phyloP scores from a whole-genome alignment of 2,113 vertebrate genomes.

The Festucalex cinctus region DNA sequence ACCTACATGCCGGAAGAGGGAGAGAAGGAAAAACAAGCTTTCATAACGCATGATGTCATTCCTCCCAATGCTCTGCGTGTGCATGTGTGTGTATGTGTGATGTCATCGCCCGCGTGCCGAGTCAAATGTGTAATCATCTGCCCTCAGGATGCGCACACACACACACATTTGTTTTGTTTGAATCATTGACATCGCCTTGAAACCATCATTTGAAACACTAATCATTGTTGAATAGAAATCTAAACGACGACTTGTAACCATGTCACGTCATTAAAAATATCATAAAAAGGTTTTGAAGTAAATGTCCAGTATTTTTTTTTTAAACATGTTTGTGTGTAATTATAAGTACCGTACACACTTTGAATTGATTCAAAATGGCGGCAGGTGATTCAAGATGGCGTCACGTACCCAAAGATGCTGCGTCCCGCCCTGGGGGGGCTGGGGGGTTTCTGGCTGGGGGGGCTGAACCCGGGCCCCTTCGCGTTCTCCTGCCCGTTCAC shows the following conservation, averaged over 20 bases:
- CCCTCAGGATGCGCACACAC: slow-evolving; percentile 17
- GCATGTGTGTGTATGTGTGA: slow-evolving; percentile 13
- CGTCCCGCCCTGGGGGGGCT: slow-evolving; percentile 88
- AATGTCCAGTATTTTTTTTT: no score
- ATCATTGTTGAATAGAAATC: no score
- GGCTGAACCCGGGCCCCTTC: slow-evolving; percentile 88
- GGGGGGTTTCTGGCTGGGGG: slow-evolving; percentile 92
- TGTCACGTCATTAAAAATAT: no score
- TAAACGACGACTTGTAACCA: no score
- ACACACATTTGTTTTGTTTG: neutral
- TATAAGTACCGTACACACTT: no score
- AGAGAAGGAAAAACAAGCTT: slow-evolving; percentile 37
- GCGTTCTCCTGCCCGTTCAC: slow-evolving; percentile 85
- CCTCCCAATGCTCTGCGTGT: slow-evolving; percentile 19
- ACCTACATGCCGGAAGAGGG: slow-evolving; percentile 48
- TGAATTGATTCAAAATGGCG: neutral
- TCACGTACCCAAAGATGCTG: slow-evolving; percentile 86
- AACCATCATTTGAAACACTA: neutral
- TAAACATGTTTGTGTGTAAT: no score
- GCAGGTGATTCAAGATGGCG: slow-evolving; percentile 12
- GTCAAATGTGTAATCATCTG: slow-evolving; percentile 32
- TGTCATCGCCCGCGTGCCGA: slow-evolving; percentile 22
- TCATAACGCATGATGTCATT: slow-evolving; percentile 41
- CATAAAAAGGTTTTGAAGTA: no score
- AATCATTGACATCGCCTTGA: neutral